phyloP scores from a whole-genome alignment of 2,113 vertebrate genomes.

The Etia nguti region DNA sequence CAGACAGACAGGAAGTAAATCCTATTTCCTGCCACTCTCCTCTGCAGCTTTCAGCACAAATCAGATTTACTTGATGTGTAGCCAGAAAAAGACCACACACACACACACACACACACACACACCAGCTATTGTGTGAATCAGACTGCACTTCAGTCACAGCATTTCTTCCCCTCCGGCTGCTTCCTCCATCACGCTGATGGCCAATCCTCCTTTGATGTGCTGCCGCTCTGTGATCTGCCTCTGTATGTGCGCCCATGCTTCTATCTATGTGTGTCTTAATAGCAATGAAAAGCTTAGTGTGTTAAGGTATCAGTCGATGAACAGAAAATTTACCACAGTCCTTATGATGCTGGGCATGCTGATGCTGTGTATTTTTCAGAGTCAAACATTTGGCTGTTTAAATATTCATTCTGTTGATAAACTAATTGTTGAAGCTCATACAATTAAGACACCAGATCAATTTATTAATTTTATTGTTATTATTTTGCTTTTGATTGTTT shows the following conservation, averaged over 20 bases:
- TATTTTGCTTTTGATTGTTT: neutral
- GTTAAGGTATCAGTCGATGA: neutral
- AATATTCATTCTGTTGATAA: neutral
- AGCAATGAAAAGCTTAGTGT: neutral
- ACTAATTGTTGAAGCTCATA: neutral
- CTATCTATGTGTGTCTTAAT: neutral
- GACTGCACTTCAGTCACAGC: conserved; percentile 43
- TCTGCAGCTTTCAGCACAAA: conserved; percentile 49
- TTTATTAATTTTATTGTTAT: neutral
- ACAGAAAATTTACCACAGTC: neutral
- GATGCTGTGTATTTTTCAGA: neutral
- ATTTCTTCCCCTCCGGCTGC: conserved; percentile 34
- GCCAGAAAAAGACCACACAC: conserved; percentile 21
- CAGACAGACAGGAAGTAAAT: conserved; percentile 36
- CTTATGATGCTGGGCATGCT: neutral
- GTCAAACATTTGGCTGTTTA: neutral
- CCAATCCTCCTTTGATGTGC: conserved; percentile 36
- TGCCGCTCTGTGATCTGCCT: neutral
- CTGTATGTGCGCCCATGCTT: neutral
- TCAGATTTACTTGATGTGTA: conserved; percentile 54
- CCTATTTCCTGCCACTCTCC: conserved; percentile 45
- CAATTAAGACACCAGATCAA: neutral
- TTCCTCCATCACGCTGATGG: conserved; percentile 36
- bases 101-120: neutral
- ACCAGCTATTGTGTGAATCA: conserved; percentile 34